phyloP scores from a whole-genome alignment of 2,888 invertebrate species.

The Spilarctia lutea region DNA sequence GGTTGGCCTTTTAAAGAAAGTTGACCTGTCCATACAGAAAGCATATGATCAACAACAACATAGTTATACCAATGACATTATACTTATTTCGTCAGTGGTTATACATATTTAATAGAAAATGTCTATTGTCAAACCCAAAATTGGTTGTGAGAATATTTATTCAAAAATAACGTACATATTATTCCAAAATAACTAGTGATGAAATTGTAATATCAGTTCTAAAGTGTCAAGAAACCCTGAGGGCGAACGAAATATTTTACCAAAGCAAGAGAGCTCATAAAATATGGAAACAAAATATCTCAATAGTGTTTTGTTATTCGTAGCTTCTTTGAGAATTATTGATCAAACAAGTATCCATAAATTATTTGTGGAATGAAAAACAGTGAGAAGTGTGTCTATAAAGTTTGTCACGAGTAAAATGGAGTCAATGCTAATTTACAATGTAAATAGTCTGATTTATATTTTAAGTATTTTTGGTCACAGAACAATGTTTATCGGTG shows the following conservation, averaged over 20 bases:
- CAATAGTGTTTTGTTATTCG: conserved; percentile 4
- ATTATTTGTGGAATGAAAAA: background rate
- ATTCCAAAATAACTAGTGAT: background rate
- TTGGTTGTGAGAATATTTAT: background rate
- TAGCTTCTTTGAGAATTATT: conserved; percentile 13
- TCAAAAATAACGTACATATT: background rate
- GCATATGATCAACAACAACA: too few relatives aligned
- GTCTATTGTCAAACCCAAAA: background rate
- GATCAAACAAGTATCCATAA: conserved; percentile 4
- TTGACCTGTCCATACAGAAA: too few relatives aligned
- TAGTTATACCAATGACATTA: too few relatives aligned
- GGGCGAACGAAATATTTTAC: background rate
- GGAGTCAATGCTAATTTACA: background rate
- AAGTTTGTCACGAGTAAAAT: background rate
- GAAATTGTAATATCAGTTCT: background rate
- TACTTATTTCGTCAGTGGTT: too few relatives aligned
- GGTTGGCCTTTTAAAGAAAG: too few relatives aligned
- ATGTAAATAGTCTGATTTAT: background rate
- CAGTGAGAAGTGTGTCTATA: background rate
- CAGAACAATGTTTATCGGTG: too few relatives aligned
- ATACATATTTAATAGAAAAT: background rate
- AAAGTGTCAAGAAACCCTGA: background rate
- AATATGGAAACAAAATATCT: background rate
- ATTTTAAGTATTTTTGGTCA: background rate
- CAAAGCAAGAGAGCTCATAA: background rate